phyloP scores from a whole-genome alignment of 2,797 vertebrate species.

The Falco biarmicus region DNA sequence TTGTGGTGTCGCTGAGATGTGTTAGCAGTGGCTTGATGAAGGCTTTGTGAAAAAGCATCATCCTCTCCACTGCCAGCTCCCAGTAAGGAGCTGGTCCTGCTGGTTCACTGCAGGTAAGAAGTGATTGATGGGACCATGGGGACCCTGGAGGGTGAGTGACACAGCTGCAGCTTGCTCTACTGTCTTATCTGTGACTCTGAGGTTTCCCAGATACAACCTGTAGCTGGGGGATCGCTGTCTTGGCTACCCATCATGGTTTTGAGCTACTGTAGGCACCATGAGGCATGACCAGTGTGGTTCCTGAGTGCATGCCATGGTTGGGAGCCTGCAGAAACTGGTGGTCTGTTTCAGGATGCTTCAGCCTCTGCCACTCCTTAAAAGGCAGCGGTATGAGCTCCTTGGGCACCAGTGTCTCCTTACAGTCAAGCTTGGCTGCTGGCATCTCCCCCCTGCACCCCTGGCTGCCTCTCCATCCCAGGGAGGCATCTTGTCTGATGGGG shows the following conservation, averaged over 20 bases:
- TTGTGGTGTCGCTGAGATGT: rapidly evolving
- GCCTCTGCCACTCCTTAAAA: constrained; percentile 33
- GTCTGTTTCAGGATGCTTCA: background rate
- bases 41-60: background rate
- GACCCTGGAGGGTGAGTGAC: rapidly evolving
- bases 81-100: background rate
- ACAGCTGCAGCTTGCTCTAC: background rate
- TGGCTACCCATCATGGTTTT: background rate
- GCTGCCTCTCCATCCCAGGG: background rate
- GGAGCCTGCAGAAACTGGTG: background rate
- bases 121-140: background rate
- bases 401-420: background rate
- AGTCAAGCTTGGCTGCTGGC: background rate
- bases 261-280: background rate
- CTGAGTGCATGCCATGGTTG: rapidly evolving
- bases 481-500: background rate
- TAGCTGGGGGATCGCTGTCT: background rate
- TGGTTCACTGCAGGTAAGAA: background rate
- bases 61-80: background rate
- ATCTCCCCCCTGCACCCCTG: background rate
- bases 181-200: rapidly evolving
- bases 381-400: background rate
- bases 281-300: background rate
- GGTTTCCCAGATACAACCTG: background rate
- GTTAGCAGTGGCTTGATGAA: background rate